Evolutionary conservation across 2,888 invertebrate species (phyloP).

Genomic region (Drosophila birchii): DNA sequence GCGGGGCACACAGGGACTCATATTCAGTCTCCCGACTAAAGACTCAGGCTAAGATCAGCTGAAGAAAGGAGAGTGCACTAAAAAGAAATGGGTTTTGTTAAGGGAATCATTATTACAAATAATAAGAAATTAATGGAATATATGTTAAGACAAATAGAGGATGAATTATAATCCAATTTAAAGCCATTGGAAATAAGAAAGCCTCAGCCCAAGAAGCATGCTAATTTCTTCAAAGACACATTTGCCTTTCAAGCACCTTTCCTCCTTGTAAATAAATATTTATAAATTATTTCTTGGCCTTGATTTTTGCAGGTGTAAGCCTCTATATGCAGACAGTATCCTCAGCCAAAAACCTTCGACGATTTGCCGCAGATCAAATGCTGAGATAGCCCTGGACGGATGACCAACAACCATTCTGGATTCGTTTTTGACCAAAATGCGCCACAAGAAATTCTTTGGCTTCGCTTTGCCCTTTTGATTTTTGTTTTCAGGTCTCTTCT

Average conservation of each 20-base stretch:
- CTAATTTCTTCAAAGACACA: too few species aligned
- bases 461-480: slow-evolving; percentile 63
- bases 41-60: slow-evolving; percentile 30
- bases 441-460: slow-evolving; percentile 67
- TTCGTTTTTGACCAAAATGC: slow-evolving; percentile 57
- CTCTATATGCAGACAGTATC: slow-evolving; percentile 8
- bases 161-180: too few species aligned
- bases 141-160: too few species aligned
- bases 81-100: neutral
- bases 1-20: slow-evolving; percentile 60
- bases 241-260: rapidly evolving
- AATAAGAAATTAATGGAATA: too few species aligned
- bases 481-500: slow-evolving; percentile 6
- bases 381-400: slow-evolving; percentile 60
- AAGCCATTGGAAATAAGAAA: too few species aligned
- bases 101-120: too few species aligned
- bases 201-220: too few species aligned
- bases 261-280: neutral
- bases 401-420: slow-evolving; percentile 36
- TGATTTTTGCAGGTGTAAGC: slow-evolving; percentile 2
- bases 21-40: slow-evolving; percentile 50
- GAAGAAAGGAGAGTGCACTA: slow-evolving; percentile 14
- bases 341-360: slow-evolving; percentile 60
- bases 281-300: rapidly evolving
- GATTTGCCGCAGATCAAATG: slow-evolving; percentile 69